Conservation (phyloP, 2,888 invertebrate genomes). For the Adineta ricciae region DNA sequence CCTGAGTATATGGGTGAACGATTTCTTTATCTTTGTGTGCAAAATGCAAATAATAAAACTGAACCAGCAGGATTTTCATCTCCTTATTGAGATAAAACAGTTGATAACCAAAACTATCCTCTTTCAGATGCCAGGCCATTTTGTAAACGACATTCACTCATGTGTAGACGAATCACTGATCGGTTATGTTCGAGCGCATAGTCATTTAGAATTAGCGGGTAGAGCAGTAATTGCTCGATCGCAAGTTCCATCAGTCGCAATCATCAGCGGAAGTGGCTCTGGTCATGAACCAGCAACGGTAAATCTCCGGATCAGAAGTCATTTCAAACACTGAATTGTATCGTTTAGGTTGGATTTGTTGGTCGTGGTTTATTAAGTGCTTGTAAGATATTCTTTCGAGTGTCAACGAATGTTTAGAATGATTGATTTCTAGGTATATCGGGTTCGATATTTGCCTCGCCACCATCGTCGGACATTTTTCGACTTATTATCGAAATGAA, state of each 20-base stretch:
- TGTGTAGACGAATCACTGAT: not conserved
- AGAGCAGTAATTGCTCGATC: constrained; percentile 13
- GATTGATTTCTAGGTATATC: not conserved
- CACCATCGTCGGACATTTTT: constrained; percentile 58
- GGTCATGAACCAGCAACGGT: constrained; percentile 66
- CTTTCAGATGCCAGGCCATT: constrained; percentile 1
- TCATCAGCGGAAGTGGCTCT: constrained; percentile 68
- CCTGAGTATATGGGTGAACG: constrained; percentile 30
- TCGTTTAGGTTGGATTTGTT: constrained; percentile 58
- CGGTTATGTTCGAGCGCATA: constrained; percentile 19
- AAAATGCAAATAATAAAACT: constrained; percentile 18
- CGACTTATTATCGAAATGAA: not conserved
- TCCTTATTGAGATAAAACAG: not conserved
- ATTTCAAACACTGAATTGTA: constrained; percentile 9
- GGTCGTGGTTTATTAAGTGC: constrained; percentile 71
- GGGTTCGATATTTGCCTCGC: constrained; percentile 68
- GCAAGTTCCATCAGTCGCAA: constrained; percentile 43
- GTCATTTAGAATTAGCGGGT: not conserved
- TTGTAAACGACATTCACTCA: not conserved
- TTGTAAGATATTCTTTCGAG: not conserved
- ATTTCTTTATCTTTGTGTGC: constrained; percentile 25
- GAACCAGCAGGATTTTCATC: constrained; percentile 24
- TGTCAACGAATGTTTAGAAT: not conserved
- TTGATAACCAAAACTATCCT: no score
- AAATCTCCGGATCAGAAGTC: constrained; percentile 56